Evolutionary conservation across 2,888 invertebrate species (phyloP), one percentile per base, ranked within the genome.

Genomic region (Steinernema hermaphroditum): DNA sequence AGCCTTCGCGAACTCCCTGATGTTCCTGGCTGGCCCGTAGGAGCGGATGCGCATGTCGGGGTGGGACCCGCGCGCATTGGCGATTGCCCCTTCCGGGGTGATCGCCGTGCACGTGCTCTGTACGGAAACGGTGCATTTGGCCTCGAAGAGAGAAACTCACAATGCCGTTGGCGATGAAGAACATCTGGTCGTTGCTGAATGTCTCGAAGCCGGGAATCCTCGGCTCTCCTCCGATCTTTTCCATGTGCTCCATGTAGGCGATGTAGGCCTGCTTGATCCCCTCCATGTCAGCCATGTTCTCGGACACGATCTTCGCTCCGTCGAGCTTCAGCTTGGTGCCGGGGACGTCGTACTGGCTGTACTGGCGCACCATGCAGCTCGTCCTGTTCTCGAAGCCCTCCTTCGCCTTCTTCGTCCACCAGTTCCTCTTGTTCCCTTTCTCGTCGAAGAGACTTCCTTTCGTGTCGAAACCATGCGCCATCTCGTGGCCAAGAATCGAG

Each of bases 351-450:
- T 89, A 92, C 80, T 90, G 89, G 71, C 92, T 91, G 87, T 97
- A 98, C 87, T 98, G 97, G 43, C 93, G 91, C 9, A 92, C 91
- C 77, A 94, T 91, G 86, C 98, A 98, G 83, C 93, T 91, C 0
- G 94, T 92, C 74, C 93, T 91, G 46, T 91, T 90, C 84, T 94
- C 93, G 88, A 97, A 98, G 72, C 91, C n/a, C 14, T 91, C 91
- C 74, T 96, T 93, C 0, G 96, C 96, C 12, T 91, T 91, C 82
- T 93, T 92, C 84, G 95, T 93, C 97, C 98, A 98, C 97, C 97
- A 98, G 78, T 93, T 93, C 86, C 94, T 92, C 74, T 97, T 89
- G 88, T 97, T 97, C 0, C 98, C 98, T 81, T 92, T 91, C 88
- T 92, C 92, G 87, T 98, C 97, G 88, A 94, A 98, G 8, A 37